Percentiles rank a stretch among this genome's conserved stretches.
Evolutionary conservation across 2,888 invertebrate species (phyloP).

Genomic region (Drosophila quinaria): DNA sequence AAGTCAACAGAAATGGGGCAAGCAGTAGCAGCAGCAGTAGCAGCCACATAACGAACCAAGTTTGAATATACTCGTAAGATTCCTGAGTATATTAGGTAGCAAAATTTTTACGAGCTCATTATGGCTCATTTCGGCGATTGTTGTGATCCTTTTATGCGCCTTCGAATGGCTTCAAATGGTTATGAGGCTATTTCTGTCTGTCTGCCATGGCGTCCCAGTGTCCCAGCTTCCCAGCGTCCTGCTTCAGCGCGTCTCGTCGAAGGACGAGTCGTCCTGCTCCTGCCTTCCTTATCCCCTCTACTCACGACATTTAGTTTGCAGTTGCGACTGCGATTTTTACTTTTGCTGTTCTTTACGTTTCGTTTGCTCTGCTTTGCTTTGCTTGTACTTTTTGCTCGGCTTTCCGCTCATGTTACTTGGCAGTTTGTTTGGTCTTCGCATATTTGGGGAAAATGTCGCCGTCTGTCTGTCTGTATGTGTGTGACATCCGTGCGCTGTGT

Average conservation of each 20-base stretch:
- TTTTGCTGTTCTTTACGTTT: conserved; percentile 50
- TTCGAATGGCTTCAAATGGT: conserved; percentile 85
- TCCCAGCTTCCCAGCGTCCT: conserved; percentile 23
- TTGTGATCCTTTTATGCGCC: conserved; percentile 86
- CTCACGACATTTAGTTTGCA: conserved; percentile 77
- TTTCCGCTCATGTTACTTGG: conserved; percentile 62
- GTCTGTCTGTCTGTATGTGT: conserved; percentile 54
- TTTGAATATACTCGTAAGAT: conserved; percentile 84
- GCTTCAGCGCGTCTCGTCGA: neutral
- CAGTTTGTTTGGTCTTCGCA: conserved; percentile 55
- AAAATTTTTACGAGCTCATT: conserved; percentile 86
- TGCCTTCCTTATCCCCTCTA: conserved; percentile 20
- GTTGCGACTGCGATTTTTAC: conserved; percentile 81
- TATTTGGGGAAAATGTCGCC: conserved; percentile 78
- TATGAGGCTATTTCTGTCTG: conserved; percentile 82
- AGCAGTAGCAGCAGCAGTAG: conserved; percentile 12
- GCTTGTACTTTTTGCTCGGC: conserved; percentile 53
- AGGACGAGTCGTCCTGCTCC: neutral
- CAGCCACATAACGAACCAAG: conserved; percentile 75
- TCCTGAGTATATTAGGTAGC: conserved; percentile 86
- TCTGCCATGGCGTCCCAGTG: conserved; percentile 45
- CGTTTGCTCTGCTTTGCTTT: conserved; percentile 51
- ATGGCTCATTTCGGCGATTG: conserved; percentile 86
- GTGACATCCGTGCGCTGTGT: conserved; percentile 57
- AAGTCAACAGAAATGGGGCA: conserved; percentile 14